phyloP scores from a whole-genome alignment of 1,140 invertebrate species.

The Protaetia brevitarsis region DNA sequence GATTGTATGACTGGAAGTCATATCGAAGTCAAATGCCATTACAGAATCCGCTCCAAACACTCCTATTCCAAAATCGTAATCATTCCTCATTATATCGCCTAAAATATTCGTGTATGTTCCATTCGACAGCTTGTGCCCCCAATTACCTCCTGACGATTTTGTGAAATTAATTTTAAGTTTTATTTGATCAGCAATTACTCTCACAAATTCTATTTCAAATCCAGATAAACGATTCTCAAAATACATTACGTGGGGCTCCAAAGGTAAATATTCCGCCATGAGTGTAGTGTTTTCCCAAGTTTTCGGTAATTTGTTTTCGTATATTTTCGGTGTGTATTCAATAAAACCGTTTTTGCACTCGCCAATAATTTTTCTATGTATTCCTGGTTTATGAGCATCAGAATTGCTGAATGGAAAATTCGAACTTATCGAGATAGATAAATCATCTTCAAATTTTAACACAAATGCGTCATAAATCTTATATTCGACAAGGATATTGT shows the following conservation, averaged over 20 bases:
- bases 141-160: neutral
- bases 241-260: neutral
- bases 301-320: neutral
- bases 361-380: neutral
- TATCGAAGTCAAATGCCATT: slow-evolving; percentile 4
- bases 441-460: neutral
- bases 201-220: neutral
- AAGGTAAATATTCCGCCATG: neutral
- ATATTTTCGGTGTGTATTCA: neutral
- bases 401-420: neutral
- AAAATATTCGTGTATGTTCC: neutral
- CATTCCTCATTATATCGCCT: neutral
- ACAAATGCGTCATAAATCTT: neutral
- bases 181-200: neutral
- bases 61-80: slow-evolving; percentile 2
- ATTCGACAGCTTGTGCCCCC: slow-evolving; percentile 8
- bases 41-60: neutral
- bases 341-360: neutral
- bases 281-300: neutral
- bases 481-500: neutral
- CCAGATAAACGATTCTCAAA: neutral
- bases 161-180: slow-evolving; percentile 9
- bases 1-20: neutral
- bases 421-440: neutral
- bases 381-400: neutral